Percentiles rank a stretch among this genome's conserved stretches.
phyloP scores from a whole-genome alignment of 2,113 vertebrate genomes.

The Bungarus multicinctus region DNA sequence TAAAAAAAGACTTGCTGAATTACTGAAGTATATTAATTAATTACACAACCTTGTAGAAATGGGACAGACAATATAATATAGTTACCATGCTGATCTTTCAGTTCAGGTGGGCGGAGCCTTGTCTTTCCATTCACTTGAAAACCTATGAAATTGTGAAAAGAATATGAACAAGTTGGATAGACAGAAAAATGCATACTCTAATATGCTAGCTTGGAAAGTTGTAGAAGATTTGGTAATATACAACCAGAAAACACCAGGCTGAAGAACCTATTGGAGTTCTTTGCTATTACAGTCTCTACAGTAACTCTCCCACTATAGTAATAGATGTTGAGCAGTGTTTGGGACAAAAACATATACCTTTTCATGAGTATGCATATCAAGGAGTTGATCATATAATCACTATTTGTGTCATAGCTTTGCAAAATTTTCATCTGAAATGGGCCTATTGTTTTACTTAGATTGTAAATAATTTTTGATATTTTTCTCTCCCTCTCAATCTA shows the following conservation, averaged over 20 bases:
- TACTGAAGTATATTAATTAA: neutral
- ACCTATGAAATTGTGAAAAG: conserved; percentile 42
- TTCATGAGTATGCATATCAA: neutral
- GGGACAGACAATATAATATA: accelerated
- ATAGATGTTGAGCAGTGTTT: neutral
- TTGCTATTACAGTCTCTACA: neutral
- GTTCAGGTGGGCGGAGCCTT: conserved; percentile 50
- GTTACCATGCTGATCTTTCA: conserved; percentile 66
- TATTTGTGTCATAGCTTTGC: neutral
- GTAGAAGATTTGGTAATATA: neutral
- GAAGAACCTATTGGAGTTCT: neutral
- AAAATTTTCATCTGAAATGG: neutral
- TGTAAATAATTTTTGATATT: neutral
- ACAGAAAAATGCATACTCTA: neutral
- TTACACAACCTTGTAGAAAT: neutral
- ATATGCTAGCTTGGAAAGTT: neutral
- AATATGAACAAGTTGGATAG: neutral
- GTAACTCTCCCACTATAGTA: neutral
- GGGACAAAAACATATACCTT: neutral
- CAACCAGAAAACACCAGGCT: neutral
- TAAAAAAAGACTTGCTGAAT: neutral
- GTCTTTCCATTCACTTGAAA: conserved; percentile 62
- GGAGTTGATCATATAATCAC: neutral
- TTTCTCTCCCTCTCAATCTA: neutral
- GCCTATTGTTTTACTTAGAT: neutral